phyloP scores from a whole-genome alignment of 2,797 vertebrate species.

The Gobio occitaniae region DNA sequence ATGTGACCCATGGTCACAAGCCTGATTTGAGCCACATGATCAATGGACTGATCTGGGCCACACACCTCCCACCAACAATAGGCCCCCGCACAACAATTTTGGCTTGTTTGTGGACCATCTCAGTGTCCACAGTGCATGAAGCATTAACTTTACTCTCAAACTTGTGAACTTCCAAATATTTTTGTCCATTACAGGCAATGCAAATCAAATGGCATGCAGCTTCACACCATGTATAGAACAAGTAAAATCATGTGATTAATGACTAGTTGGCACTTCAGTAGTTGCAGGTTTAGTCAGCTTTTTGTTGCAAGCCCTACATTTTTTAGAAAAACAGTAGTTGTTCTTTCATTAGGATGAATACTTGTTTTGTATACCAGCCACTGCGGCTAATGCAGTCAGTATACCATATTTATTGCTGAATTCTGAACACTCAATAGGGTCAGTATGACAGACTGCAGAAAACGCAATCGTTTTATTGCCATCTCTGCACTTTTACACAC shows the following conservation, averaged over 20 bases:
- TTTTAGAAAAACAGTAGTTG: slow-evolving; percentile 16
- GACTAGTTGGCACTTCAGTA: slow-evolving; percentile 38
- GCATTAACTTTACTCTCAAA: background rate
- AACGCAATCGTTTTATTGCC: slow-evolving; percentile 43
- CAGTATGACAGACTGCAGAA: slow-evolving; percentile 18
- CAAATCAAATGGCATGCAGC: background rate
- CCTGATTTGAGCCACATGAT: background rate
- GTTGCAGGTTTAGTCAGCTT: slow-evolving; percentile 14
- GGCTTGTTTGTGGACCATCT: background rate
- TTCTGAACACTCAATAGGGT: slow-evolving; percentile 27
- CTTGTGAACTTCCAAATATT: background rate
- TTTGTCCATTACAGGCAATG: background rate
- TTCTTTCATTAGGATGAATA: slow-evolving; percentile 39
- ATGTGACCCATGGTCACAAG: background rate
- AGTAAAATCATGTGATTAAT: background rate
- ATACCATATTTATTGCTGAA: slow-evolving; percentile 38
- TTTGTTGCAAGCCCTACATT: background rate
- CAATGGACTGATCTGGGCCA: background rate
- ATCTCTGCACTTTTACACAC: slow-evolving; percentile 42
- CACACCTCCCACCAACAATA: background rate
- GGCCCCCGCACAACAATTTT: background rate
- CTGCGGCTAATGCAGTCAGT: slow-evolving; percentile 19
- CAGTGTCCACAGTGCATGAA: background rate
- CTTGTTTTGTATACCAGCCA: background rate
- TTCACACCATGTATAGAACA: background rate